Evolutionary conservation across 2,113 vertebrate genomes (phyloP).

Genomic region (Harpagus bidentatus): DNA sequence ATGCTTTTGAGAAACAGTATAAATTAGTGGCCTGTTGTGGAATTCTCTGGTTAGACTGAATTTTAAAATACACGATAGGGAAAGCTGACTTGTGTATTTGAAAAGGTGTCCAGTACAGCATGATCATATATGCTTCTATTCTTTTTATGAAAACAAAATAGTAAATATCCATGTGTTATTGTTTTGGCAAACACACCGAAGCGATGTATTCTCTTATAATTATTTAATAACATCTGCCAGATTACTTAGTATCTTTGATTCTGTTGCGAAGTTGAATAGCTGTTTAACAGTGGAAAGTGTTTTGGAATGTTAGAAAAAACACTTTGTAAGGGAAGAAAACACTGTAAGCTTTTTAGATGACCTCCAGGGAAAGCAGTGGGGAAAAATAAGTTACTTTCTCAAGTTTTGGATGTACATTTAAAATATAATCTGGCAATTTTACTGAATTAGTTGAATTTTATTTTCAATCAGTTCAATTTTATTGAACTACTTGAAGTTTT

Average conservation of each 20-base stretch:
- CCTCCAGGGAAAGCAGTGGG: not conserved
- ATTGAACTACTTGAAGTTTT: not conserved
- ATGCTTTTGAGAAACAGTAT: not conserved
- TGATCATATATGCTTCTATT: not conserved
- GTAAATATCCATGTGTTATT: not conserved
- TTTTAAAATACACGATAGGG: not conserved
- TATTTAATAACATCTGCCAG: not conserved
- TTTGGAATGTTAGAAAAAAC: not conserved
- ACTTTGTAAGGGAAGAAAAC: not conserved
- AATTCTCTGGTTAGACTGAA: not conserved
- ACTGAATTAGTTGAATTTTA: not conserved
- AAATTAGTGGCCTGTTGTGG: not conserved
- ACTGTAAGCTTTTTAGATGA: not conserved
- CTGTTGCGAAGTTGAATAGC: not conserved
- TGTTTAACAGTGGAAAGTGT: not conserved
- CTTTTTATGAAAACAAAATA: not conserved
- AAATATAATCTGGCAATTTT: not conserved
- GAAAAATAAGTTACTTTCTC: not conserved
- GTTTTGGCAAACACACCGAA: not conserved
- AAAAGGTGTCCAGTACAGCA: not conserved
- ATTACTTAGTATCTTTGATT: not conserved
- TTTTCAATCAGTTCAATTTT: not conserved
- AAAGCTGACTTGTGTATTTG: not conserved
- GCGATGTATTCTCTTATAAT: not conserved
- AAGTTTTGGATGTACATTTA: not conserved